Evolutionary conservation across 2,113 vertebrate genomes (phyloP).

Genomic region (Osmerus mordax): DNA sequence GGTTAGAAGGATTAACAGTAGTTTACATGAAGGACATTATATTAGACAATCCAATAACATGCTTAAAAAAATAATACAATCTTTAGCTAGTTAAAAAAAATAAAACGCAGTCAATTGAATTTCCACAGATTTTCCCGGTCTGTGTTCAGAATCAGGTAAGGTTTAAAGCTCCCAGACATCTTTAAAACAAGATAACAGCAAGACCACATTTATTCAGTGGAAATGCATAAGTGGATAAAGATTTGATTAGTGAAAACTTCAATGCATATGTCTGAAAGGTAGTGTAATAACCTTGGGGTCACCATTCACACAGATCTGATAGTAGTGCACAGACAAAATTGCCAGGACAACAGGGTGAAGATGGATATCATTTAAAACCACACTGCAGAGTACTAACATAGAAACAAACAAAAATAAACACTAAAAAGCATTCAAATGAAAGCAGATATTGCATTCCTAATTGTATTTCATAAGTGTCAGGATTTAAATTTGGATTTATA

Average conservation of each 20-base stretch:
- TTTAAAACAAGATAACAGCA: slow-evolving; percentile 26
- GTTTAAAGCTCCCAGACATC: slow-evolving; percentile 31
- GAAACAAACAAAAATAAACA: slow-evolving; percentile 18
- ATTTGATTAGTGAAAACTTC: slow-evolving; percentile 26
- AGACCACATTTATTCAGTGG: slow-evolving; percentile 17
- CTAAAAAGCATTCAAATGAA: neutral
- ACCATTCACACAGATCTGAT: slow-evolving; percentile 27
- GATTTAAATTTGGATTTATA: neutral
- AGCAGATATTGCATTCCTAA: neutral
- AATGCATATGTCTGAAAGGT: slow-evolving; percentile 15
- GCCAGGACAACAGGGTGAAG: slow-evolving; percentile 40
- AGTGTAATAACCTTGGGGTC: slow-evolving; percentile 14
- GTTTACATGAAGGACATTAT: slow-evolving; percentile 31
- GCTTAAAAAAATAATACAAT: slow-evolving; percentile 57
- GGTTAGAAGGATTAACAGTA: slow-evolving; percentile 43
- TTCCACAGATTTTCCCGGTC: slow-evolving; percentile 22
- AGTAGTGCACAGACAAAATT: slow-evolving; percentile 40
- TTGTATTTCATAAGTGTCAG: neutral
- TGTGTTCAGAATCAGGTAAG: slow-evolving; percentile 22
- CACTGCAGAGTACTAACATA: neutral
- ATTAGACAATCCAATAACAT: slow-evolving; percentile 36
- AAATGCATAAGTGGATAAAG: slow-evolving; percentile 6
- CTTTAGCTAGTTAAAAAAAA: slow-evolving; percentile 52
- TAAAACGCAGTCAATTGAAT: slow-evolving; percentile 28
- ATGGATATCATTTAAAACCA: slow-evolving; percentile 36